Conservation (phyloP, 2,797 vertebrate genomes). For the Phataginus tetradactyla region DNA sequence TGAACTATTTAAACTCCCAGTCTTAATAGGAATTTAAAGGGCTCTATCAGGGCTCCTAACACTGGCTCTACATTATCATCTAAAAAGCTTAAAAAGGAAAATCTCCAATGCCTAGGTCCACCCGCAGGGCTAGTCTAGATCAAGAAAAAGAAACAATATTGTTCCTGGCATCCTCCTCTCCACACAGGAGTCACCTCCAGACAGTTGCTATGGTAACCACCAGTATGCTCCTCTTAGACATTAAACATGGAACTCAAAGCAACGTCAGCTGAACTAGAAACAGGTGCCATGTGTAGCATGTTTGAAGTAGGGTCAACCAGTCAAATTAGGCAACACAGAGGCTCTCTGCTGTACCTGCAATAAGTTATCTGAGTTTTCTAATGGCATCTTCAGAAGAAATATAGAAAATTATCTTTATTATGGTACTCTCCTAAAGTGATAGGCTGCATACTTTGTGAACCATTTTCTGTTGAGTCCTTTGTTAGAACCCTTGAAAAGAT, state of each 20-base stretch:
- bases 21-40: constrained; percentile 41
- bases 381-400: not conserved
- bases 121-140: not conserved
- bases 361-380: not conserved
- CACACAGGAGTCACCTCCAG: not conserved
- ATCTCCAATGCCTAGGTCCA: not conserved
- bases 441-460: not conserved
- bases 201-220: constrained; percentile 71
- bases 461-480: not conserved
- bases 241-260: constrained; percentile 51
- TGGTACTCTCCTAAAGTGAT: not conserved
- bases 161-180: not conserved
- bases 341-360: not conserved
- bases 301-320: not conserved
- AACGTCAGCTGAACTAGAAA: constrained; percentile 32
- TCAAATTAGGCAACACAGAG: not conserved
- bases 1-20: constrained; percentile 30
- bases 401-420: not conserved
- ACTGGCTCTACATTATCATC: not conserved
- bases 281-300: not conserved
- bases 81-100: constrained; percentile 59
- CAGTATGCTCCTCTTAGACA: constrained; percentile 14
- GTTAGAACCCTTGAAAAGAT: constrained; percentile 1
- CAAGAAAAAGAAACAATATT: constrained; percentile 41
- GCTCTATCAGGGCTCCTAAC: not conserved